Conservation (phyloP, 2,888 invertebrate species). For the Pediacus dermestoides region DNA sequence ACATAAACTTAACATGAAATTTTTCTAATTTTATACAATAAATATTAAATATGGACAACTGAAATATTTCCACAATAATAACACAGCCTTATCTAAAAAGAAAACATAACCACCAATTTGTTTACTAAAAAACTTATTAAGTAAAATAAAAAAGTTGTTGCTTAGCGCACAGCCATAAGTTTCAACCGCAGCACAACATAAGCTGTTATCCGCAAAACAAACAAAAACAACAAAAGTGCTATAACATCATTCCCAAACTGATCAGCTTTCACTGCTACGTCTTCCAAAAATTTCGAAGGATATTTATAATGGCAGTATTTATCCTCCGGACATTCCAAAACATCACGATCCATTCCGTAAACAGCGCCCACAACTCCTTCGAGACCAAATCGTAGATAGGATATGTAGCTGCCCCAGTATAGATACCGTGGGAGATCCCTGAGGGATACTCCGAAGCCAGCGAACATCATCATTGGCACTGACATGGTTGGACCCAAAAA, state of each 20-base stretch:
- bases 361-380: conserved; percentile 83
- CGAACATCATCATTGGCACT: conserved; percentile 95
- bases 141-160: no score
- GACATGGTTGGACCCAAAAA: conserved; percentile 89
- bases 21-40: no score
- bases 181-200: conserved; percentile 76
- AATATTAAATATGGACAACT: no score
- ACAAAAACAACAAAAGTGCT: conserved; percentile 65
- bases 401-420: conserved; percentile 88
- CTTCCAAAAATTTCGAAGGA: conserved; percentile 74
- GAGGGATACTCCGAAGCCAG: conserved; percentile 90
- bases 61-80: no score
- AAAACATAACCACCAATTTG: no score
- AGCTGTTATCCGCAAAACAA: conserved; percentile 63
- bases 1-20: no score
- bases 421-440: conserved; percentile 81
- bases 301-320: conserved; percentile 81
- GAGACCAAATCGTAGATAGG: conserved; percentile 86
- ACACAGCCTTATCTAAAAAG: no score
- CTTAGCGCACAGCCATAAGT: conserved; percentile 64
- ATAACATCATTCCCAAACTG: conserved; percentile 81
- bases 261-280: conserved; percentile 76
- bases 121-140: no score
- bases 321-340: conserved; percentile 70
- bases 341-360: conserved; percentile 74